Evolutionary conservation across 2,113 vertebrate genomes (phyloP), one percentile per base, ranked within the genome.

Genomic region (Petroica traversi): DNA sequence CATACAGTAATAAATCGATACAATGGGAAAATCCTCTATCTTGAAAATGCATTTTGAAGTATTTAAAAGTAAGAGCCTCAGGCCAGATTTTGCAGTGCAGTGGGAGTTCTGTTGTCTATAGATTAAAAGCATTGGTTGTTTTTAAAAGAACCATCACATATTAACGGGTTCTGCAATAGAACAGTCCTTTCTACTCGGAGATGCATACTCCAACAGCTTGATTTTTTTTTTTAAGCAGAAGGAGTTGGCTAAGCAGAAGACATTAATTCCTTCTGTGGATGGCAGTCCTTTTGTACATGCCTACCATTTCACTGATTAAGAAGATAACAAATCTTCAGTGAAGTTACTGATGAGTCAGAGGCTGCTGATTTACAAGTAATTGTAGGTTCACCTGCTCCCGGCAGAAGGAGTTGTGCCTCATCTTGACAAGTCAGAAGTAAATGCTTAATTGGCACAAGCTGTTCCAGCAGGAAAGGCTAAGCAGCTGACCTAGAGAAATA

Each of bases 281-380:
- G 57, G 43, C 77, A 88, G 79, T 77, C 93, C 89, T 85, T 96
- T 93, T 92, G 84, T 92, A 72, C 64, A 34, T 91, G 59, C 72
- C 61, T 85, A 57, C 69, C 46, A 41, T 71, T 93, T 69, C 79
- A 77, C 57, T 92, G 84, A 93, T 94, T 77, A 67, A 75, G 84
- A 85, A 80, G 84, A 88, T 85, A 95, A 95, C 46, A 95, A 78
- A 92, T 89, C 83, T 93, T 91, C 68, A 85, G 54, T 66, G 83
- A 88, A 88, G 77, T 88, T 95, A 96, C 88, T 79, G 89, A 87
- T 94, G 93, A 97, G 92, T 94, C 85, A 92, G 69, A 91, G 72
- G 51, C 71, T 94, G 63, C 41, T 91, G 74, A 94, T 95, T 91
- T 95, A 91, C 63, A 82, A 95, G 34, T 93, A 93, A 88, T 93